Base-by-base conservation (phyloP, 2,797 vertebrate species). In the Sebastolobus altivelis region DNA sequence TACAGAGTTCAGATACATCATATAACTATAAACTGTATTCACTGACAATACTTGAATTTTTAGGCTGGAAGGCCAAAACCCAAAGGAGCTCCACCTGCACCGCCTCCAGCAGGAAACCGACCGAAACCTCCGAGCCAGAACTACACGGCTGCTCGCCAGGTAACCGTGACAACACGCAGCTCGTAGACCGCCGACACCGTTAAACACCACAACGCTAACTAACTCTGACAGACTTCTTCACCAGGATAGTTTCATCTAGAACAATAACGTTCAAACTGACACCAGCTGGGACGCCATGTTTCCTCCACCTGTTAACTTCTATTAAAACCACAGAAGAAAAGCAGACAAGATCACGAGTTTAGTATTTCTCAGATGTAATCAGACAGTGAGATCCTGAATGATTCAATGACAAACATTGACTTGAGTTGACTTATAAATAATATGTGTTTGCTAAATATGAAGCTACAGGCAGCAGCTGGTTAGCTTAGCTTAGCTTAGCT, bases 81-180 rank as follows among this genome's bases (percentile, higher is more conserved):
- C 29, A 88, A 63, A 88, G 84, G 75, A 73, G 54, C 90, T 27
- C 93, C 95, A 1, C 95, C 95, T 69, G 93, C 95, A 7, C 95
- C 93, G 4, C 95, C 95, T 13, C 76, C 92, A 54, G 82, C 88
- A 1, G 93, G 85, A 52, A 90, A 84, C 66, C 81, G 46, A 59
- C 71, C 85, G 0, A 93, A 88, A 77, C 89, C 82, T 6, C 49
- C 56, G 1, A n/a, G 3, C 37, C 82, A 72, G 22, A 92, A 83
- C 79, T 95, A 92, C 87, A 59, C 12, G 0, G 86, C 75, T 69
- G 95, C 89, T 18, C 92, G 93, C 8, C 89, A 95, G 95, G 95
- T 96, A 91, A 82, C 11, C 3, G 35, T n/a, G 18, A 52, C 43
- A 46, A 46, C 43, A 46, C 43, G 18, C 14, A 46, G 43, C 1